Evolutionary conservation across 30 jellyfish, hydroid and myxozoan species (phyloP), one percentile per base, ranked within the genome.

Genomic region (Morbakka virulenta): DNA sequence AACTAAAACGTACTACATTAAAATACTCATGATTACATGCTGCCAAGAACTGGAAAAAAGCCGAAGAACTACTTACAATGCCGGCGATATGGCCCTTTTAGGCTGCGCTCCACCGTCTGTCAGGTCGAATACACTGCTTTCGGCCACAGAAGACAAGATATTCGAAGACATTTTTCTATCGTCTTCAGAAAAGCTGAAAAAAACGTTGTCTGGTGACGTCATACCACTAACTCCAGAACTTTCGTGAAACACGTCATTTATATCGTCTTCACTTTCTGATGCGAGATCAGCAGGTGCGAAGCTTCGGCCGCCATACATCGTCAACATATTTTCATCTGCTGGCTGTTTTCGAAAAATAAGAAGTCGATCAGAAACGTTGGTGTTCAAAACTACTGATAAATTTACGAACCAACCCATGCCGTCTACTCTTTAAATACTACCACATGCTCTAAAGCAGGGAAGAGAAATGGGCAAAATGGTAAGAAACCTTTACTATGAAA

Each of bases 271-370:
- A 52, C 81, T 94, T 41, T 77, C 95, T 21, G 71, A 88, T 51
- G 53, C 35, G 0, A 91, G 88, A 50, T 91, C 98, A 22, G 93
- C 95, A 2, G 98, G 98, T 14, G 98, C 98, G 73, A 83, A 91
- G 50, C 98, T 91, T 52, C 98, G 69, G 26, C 98, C 98, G 35
- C 95, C 75, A 69, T 63, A 91, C n/a, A n/a, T n/a, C n/a, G n/a
- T 62, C 88, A n/a, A n/a, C n/a, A n/a, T n/a, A n/a, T n/a, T n/a
- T n/a, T n/a, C n/a, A n/a, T n/a, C n/a, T n/a, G n/a, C n/a, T n/a
- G n/a, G n/a, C n/a, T n/a, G n/a, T n/a, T n/a, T n/a, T n/a, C n/a
- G n/a, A n/a, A n/a, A n/a, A n/a, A n/a, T n/a, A n/a, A n/a, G n/a
- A n/a, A n/a, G n/a, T n/a, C n/a, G n/a, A n/a, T n/a, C n/a, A n/a